phyloP scores from a whole-genome alignment of 2,113 vertebrate genomes.

The Marcusenius ussheri region DNA sequence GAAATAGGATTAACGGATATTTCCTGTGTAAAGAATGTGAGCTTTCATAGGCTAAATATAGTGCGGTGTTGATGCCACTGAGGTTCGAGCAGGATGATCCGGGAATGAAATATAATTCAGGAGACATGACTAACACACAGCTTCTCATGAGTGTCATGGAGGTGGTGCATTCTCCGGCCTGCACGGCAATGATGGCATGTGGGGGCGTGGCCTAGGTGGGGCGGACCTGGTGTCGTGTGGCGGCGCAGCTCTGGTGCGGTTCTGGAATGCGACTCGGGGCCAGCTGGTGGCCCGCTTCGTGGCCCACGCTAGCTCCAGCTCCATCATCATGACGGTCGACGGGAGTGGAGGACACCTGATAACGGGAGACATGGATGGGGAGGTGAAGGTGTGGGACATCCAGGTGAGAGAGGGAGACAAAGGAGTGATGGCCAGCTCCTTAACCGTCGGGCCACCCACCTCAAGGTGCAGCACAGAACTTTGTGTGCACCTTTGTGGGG shows the following conservation, averaged over 20 bases:
- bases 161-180: neutral
- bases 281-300: constrained; percentile 55
- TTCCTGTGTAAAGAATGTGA: neutral
- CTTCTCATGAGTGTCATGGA: neutral
- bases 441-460: constrained; percentile 15
- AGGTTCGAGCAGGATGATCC: neutral
- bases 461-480: constrained; percentile 6
- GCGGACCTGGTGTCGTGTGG: constrained; percentile 56
- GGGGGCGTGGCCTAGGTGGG: constrained; percentile 43
- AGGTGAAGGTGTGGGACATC: constrained; percentile 56
- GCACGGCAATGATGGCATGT: neutral
- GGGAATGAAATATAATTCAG: neutral
- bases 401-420: constrained; percentile 38
- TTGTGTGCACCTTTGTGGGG: too few relatives aligned
- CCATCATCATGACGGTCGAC: constrained; percentile 51
- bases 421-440: neutral
- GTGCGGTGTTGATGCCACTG: neutral
- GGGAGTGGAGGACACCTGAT: constrained; percentile 49
- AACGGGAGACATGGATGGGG: constrained; percentile 56
- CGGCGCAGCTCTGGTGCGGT: constrained; percentile 59
- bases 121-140: neutral
- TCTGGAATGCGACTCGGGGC: constrained; percentile 54
- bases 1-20: neutral
- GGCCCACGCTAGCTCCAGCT: constrained; percentile 50
- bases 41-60: neutral